phyloP scores from a whole-genome alignment of 30 jellyfish, hydroid and myxozoan species.

The Cassiopea xamachana region DNA sequence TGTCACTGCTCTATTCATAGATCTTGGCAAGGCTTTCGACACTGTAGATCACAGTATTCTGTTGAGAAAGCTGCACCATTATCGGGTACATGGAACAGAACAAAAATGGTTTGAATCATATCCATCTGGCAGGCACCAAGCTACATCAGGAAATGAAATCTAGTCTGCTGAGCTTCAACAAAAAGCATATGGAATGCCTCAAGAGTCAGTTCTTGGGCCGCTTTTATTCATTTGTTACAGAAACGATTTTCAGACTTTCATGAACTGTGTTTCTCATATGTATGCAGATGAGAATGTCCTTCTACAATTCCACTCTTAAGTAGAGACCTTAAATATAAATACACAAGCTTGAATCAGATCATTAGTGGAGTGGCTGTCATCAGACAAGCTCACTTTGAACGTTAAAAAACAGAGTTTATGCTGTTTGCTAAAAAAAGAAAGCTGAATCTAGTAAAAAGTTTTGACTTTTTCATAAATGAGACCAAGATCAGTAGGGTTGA shows the following conservation, averaged over 20 bases:
- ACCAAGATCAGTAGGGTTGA: too few relatives aligned
- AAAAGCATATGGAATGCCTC: not conserved
- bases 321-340: too few relatives aligned
- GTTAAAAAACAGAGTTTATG: not conserved
- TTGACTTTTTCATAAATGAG: too few relatives aligned
- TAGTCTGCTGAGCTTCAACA: not conserved
- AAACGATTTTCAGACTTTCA: not conserved
- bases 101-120: not conserved
- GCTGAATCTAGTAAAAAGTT: not conserved
- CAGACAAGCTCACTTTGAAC: not conserved
- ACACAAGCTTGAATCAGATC: not conserved
- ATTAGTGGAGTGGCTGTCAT: too few relatives aligned
- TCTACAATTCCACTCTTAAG: not conserved
- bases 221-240: not conserved
- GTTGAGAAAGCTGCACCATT: not conserved
- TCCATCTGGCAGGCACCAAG: not conserved
- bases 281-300: not conserved
- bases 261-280: not conserved
- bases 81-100: not conserved
- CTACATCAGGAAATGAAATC: not conserved
- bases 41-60: too few relatives aligned
- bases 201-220: not conserved
- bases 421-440: not conserved
- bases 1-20: not conserved
- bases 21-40: too few relatives aligned